A percentile compares a stretch with the other conserved stretches of the same genome.
Conservation (phyloP, 2,888 invertebrate genomes). For the Fragum whitleyi region DNA sequence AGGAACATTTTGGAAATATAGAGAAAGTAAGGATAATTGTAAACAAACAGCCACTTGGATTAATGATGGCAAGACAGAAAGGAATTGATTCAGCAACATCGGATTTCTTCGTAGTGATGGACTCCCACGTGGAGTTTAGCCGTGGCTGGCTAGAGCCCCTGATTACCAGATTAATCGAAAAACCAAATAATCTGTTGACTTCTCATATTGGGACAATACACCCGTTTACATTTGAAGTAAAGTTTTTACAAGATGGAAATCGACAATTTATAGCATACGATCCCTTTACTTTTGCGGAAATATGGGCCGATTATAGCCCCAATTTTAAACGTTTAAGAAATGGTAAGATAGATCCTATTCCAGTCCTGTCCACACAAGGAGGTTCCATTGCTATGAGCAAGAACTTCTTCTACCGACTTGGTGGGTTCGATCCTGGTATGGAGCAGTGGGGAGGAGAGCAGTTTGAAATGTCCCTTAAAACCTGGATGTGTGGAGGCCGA, state of each 20-base stretch:
- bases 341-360: slow-evolving; percentile 44
- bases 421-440: slow-evolving; percentile 66
- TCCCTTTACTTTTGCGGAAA: slow-evolving; percentile 41
- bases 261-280: slow-evolving; percentile 33
- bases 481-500: slow-evolving; percentile 66
- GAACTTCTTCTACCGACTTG: slow-evolving; percentile 56
- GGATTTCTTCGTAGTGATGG: slow-evolving; percentile 61
- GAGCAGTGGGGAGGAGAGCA: slow-evolving; percentile 63
- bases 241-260: neutral
- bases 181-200: slow-evolving; percentile 56
- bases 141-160: slow-evolving; percentile 66
- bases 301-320: slow-evolving; percentile 41
- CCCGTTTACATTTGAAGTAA: slow-evolving; percentile 36
- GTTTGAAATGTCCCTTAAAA: slow-evolving; percentile 59
- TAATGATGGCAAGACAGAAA: slow-evolving; percentile 63
- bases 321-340: slow-evolving; percentile 38
- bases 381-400: slow-evolving; percentile 59
- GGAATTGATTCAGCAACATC: slow-evolving; percentile 52
- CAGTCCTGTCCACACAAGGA: slow-evolving; percentile 50
- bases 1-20: slow-evolving; percentile 42
- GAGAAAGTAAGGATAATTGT: slow-evolving; percentile 47
- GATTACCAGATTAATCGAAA: slow-evolving; percentile 46
- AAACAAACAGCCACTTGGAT: slow-evolving; percentile 46
- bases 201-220: slow-evolving; percentile 57
- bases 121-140: slow-evolving; percentile 65